A percentile compares a stretch with the other conserved stretches of the same genome.
These are phyloP conservation scores for Capromys pilorides DNA, from an alignment of 2,797 vertebrate species.

Conservation along the genomic window DNA sequence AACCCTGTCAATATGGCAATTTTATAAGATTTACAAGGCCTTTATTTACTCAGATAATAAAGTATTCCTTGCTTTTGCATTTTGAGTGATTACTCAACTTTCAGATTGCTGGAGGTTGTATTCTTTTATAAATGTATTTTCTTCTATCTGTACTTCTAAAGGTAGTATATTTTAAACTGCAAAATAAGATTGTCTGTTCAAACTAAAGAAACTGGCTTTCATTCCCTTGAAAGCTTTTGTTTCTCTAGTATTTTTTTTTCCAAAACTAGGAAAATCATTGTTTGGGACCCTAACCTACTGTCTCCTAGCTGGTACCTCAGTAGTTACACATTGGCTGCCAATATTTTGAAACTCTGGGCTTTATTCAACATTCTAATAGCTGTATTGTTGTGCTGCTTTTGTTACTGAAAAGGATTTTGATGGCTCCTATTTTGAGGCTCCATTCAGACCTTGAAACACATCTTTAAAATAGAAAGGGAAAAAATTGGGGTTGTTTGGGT, in stretches of 20 bases:
- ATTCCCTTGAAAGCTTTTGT: conserved; percentile 64
- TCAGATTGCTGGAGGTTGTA: conserved; percentile 26
- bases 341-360: conserved; percentile 74
- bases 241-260: neutral
- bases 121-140: conserved; percentile 59
- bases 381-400: conserved; percentile 69
- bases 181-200: conserved; percentile 61
- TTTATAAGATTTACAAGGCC: conserved; percentile 12
- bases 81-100: conserved; percentile 42
- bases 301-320: conserved; percentile 49
- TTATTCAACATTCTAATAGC: conserved; percentile 74
- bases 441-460: conserved; percentile 72
- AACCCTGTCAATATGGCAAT: neutral
- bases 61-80: conserved; percentile 47
- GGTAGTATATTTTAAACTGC: conserved; percentile 63
- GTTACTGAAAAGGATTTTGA: conserved; percentile 72
- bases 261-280: conserved; percentile 63
- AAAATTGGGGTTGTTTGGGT: conserved; percentile 75
- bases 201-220: conserved; percentile 56
- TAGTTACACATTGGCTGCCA: conserved; percentile 57
- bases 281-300: conserved; percentile 61
- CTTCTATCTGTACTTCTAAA: conserved; percentile 48
- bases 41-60: conserved; percentile 26
- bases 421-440: conserved; percentile 71
- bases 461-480: conserved; percentile 76